Conservation (phyloP, 2,888 invertebrate genomes). For the Lysandra bellargus region DNA sequence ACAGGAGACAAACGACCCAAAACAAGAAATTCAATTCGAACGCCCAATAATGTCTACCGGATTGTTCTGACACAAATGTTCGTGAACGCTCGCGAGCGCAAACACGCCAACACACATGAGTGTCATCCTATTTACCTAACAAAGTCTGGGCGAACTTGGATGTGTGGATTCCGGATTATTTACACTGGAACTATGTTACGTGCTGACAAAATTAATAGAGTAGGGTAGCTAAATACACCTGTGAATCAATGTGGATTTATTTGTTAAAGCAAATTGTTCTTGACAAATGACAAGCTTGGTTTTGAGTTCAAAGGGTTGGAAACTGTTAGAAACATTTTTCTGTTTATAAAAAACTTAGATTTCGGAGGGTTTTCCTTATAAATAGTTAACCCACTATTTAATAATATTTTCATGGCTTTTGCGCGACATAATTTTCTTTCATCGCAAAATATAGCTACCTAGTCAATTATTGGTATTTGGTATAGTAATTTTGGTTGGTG, state of each 20-base stretch:
- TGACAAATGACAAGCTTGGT: neutral
- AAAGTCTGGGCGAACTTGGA: conserved; percentile 38
- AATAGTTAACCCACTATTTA: neutral
- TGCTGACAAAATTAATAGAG: neutral
- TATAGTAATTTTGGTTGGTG: too few relatives aligned
- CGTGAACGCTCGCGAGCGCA: conserved; percentile 37
- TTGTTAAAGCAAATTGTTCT: neutral
- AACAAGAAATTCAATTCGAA: conserved; percentile 45
- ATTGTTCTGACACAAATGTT: conserved; percentile 39
- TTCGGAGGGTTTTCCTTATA: neutral
- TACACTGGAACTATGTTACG: neutral
- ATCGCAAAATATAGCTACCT: neutral
- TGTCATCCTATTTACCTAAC: conserved; percentile 59
- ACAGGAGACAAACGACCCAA: conserved; percentile 42
- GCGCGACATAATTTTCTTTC: neutral
- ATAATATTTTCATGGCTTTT: neutral
- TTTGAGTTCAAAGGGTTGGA: neutral
- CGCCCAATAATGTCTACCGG: conserved; percentile 43
- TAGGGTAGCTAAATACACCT: neutral
- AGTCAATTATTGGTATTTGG: too few relatives aligned
- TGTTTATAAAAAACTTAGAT: neutral
- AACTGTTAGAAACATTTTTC: neutral
- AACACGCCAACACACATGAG: conserved; percentile 43
- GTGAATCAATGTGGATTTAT: neutral
- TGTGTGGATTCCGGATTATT: conserved; percentile 20